Evolutionary conservation across 1,140 invertebrate species (phyloP), one percentile per base, ranked within the genome.

Genomic region (Gryllus bimaculatus): DNA sequence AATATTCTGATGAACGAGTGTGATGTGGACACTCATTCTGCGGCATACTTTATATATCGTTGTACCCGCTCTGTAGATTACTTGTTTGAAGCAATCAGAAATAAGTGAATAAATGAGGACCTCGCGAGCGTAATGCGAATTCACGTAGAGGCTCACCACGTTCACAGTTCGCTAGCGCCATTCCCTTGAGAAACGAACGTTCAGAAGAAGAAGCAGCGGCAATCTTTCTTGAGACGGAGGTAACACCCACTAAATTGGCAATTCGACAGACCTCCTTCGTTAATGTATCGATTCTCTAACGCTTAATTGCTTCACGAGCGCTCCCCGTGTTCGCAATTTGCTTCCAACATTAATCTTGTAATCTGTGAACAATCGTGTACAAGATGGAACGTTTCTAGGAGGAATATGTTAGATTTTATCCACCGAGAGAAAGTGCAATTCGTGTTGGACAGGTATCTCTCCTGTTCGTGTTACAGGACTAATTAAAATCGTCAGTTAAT

Each of bases 281-380:
- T 66, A 66, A 66, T 66, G 54, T 66, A 66, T 66, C 54, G 54
- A 66, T 66, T 66, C 54, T 66, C 54, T 66, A 66, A 66, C 54
- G 54, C 54, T 66, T 66, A 66, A 66, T 66, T 66, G 18, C 54
- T 66, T 66, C 54, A 13, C 18, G 54, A 66, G 54, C 54, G 10
- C 54, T 10, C 18, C 18, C 54, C 54, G 18, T 66, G 54, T 66
- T 66, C 54, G 54, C 54, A 66, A 66, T 66, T 66, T 66, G 54
- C 54, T 66, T 66, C 7, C 54, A 66, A 66, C 54, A 66, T 66
- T 66, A 66, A 66, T 66, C 54, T 66, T 66, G 10, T 18, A 66
- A 10, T 66, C 18, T 10, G 54, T 66, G 54, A 66, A 66, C 54
- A 66, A 66, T 66, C 54, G 54, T 18, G 18, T 66, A 18, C 54